phyloP scores from a whole-genome alignment of 2,888 invertebrate genomes.

The Colostygia pectinataria region DNA sequence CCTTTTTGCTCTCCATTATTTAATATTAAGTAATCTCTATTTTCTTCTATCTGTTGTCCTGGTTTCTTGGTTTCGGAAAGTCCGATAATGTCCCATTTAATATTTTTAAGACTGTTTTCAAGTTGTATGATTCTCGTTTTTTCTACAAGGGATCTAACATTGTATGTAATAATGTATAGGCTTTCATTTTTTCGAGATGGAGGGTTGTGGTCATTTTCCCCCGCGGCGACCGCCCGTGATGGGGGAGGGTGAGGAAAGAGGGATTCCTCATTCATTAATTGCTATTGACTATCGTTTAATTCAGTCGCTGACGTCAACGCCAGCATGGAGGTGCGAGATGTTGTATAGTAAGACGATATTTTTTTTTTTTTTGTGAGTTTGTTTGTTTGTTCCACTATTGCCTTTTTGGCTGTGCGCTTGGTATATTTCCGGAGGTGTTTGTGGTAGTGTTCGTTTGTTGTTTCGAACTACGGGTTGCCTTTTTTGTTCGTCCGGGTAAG shows the following conservation, averaged over 20 bases:
- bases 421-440: not conserved
- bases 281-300: not conserved
- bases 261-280: not conserved
- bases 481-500: not conserved
- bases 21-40: conserved; percentile 1
- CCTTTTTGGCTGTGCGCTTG: not conserved
- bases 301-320: too few relatives aligned
- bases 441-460: not conserved
- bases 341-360: not conserved
- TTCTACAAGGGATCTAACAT: conserved; percentile 10
- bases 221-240: conserved; percentile 28
- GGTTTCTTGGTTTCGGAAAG: not conserved
- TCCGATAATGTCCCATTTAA: conserved; percentile 1
- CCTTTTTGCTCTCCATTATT: conserved; percentile 6
- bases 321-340: not conserved
- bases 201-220: conserved; percentile 28
- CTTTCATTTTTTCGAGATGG: conserved; percentile 8
- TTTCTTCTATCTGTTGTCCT: not conserved
- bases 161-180: too few relatives aligned
- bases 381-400: too few relatives aligned
- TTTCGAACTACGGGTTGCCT: not conserved
- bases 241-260: conserved; percentile 8
- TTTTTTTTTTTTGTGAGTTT: not conserved
- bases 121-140: not conserved
- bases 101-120: not conserved